Base-by-base conservation (phyloP, 2,797 vertebrate species). In the Hylomyscus alleni region DNA sequence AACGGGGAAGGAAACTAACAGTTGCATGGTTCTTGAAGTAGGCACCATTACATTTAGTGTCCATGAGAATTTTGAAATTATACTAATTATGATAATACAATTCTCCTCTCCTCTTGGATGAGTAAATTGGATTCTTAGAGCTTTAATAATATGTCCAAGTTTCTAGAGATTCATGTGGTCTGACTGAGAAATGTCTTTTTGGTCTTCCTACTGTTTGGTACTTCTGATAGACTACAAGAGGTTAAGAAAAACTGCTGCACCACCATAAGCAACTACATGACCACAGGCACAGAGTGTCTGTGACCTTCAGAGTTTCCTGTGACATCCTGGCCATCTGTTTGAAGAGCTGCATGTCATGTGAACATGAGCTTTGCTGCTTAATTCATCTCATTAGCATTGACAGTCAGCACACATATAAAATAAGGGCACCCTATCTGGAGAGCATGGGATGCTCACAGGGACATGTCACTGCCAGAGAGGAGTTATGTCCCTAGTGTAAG, bases 1-100 rank as follows among this genome's bases (percentile, higher is more conserved):
- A 29, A 85, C 20, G 37, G 69, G 60, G 88, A 97, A 96, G 92
- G 44, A 96, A 94, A 87, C 13, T 47, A 65, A 67, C 20, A 69
- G 34, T 73, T 85, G 37, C 54, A 29, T 0, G 12, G 87, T 47
- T 86, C 29, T 78, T 84, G 20, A 24, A 87, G 40, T 4, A 29
- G 44, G 58, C 0, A 34, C 6, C 14, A 3, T 22, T 50, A 56
- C 34, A 9, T 31, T 60, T 13, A 26, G 24, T 69, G 40, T 29
- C n/a, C 72, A 3, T 0, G 1, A 54, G 65, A 65, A 83, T 69
- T 37, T 54, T 67, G 20, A 37, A 47, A 69, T 44, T 40, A 11
- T 72, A 58, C 50, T 40, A 85, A 67, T 84, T 65, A 2, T 26
- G 14, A 20, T 24, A 26, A 83, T 69, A 17, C 19, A 31, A 86